A percentile compares a stretch with the other conserved stretches of the same genome.
phyloP scores from a whole-genome alignment of 2,113 vertebrate genomes.

The Toxotes jaculatrix region DNA sequence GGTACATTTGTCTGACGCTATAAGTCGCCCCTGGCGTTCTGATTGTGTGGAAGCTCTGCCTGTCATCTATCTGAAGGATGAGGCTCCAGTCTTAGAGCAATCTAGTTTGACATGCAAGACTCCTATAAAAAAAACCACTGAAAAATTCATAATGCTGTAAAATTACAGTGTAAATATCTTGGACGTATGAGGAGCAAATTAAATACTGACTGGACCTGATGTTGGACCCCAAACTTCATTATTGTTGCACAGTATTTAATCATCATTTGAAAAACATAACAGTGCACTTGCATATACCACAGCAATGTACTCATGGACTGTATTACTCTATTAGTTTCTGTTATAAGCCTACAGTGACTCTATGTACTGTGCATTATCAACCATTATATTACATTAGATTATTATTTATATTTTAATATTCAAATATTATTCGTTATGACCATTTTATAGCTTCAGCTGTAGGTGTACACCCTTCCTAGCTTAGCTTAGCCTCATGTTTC shows the following conservation, averaged over 20 bases:
- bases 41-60: conserved; percentile 26
- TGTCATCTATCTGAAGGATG: conserved; percentile 31
- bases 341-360: no score
- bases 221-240: no score
- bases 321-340: no score
- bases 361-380: no score
- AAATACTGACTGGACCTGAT: background rate
- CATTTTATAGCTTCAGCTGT: background rate
- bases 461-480: background rate
- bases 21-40: conserved; percentile 11
- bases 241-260: no score
- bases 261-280: background rate
- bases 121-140: conserved; percentile 5
- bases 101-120: conserved; percentile 24
- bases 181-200: background rate
- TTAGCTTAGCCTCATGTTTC: background rate
- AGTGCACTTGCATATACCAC: no score
- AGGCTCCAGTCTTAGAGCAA: background rate
- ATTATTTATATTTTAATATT: background rate
- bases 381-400: background rate
- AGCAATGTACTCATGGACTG: no score
- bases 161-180: background rate
- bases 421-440: no score
- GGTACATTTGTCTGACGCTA: conserved; percentile 37
- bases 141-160: background rate